A percentile compares a stretch with the other conserved stretches of the same genome.
phyloP scores from a whole-genome alignment of 2,888 invertebrate species.

The Drosophila anceps region DNA sequence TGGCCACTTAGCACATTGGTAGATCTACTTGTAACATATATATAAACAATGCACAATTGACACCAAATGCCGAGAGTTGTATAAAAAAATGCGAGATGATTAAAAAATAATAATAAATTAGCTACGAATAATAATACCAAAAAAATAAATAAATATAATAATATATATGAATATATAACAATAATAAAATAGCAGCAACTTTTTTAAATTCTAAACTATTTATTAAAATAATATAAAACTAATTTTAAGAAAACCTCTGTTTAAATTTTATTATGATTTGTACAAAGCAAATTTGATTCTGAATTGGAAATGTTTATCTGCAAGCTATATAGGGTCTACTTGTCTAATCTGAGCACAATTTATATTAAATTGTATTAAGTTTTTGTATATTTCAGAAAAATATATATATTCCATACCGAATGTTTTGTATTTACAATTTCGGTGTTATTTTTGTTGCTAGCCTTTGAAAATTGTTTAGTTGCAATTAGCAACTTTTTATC shows the following conservation, averaged over 20 bases:
- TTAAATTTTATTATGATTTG: too few relatives aligned
- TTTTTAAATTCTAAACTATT: too few relatives aligned
- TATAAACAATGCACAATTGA: not conserved
- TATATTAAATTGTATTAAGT: not conserved
- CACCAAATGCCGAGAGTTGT: not conserved
- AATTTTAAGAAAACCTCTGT: too few relatives aligned
- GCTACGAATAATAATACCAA: too few relatives aligned
- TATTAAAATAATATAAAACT: too few relatives aligned
- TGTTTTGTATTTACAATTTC: not conserved
- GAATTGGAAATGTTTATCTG: too few relatives aligned
- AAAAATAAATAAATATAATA: too few relatives aligned
- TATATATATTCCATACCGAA: not conserved
- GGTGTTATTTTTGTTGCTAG: conserved; percentile 16
- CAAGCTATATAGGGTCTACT: too few relatives aligned
- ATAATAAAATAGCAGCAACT: too few relatives aligned
- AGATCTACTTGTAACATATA: conserved; percentile 23
- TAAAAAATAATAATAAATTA: not conserved
- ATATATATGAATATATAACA: too few relatives aligned
- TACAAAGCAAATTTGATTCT: too few relatives aligned
- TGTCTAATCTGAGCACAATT: not conserved
- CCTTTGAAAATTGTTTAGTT: conserved; percentile 37
- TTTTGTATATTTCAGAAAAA: not conserved
- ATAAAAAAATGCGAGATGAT: not conserved
- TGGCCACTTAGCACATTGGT: conserved; percentile 58
- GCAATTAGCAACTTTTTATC: conserved; percentile 56